Conservation (phyloP, 2,888 invertebrate genomes). For the Thymelicus acteon region DNA sequence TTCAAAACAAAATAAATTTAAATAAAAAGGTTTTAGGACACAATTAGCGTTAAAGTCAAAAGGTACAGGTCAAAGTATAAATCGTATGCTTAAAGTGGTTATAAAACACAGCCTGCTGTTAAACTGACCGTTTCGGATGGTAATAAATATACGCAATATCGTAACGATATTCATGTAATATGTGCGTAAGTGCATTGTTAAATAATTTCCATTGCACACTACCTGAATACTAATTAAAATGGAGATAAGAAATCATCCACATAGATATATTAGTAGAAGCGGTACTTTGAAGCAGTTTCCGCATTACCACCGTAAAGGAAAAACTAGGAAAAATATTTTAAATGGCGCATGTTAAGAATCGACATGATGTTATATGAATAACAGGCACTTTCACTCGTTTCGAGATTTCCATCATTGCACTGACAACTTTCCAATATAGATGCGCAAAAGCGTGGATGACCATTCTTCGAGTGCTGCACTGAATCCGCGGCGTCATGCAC, state of each 20-base stretch:
- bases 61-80: slow-evolving; percentile 11
- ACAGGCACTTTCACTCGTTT: slow-evolving; percentile 58
- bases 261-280: slow-evolving; percentile 44
- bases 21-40: not conserved
- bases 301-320: slow-evolving; percentile 57
- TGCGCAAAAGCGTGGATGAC: slow-evolving; percentile 58
- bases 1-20: not conserved
- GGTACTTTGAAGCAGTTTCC: slow-evolving; percentile 55
- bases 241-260: slow-evolving; percentile 52
- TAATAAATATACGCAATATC: slow-evolving; percentile 51
- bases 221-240: slow-evolving; percentile 49
- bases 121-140: slow-evolving; percentile 54
- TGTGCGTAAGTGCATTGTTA: slow-evolving; percentile 50
- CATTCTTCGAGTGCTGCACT: slow-evolving; percentile 56
- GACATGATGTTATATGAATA: slow-evolving; percentile 46
- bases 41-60: not conserved
- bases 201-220: slow-evolving; percentile 46
- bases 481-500: slow-evolving; percentile 62
- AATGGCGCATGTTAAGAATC: slow-evolving; percentile 42
- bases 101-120: slow-evolving; percentile 29
- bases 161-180: slow-evolving; percentile 50
- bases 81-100: slow-evolving; percentile 12
- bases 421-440: slow-evolving; percentile 77
- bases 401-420: slow-evolving; percentile 72
- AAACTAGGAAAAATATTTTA: slow-evolving; percentile 63